Evolutionary conservation across 2,888 invertebrate genomes (phyloP).

Genomic region (Drosophila mimica): DNA sequence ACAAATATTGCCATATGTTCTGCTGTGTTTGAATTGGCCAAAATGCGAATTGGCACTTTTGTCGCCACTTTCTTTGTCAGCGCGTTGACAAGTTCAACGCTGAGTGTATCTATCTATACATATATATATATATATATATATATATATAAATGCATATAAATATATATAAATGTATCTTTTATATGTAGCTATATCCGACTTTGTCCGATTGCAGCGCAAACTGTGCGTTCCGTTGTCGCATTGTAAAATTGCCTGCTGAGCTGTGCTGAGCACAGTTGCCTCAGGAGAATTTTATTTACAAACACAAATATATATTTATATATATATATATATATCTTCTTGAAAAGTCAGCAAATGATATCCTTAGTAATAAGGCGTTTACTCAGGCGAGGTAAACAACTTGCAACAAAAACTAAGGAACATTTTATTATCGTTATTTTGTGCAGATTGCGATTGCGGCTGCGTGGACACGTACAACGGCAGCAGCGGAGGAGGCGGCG

Average conservation of each 20-base stretch:
- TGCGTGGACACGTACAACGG: constrained; percentile 83
- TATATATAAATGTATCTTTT: constrained; percentile 7
- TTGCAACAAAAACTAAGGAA: not conserved
- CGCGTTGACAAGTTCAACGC: constrained; percentile 55
- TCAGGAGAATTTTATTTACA: constrained; percentile 47
- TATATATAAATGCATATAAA: constrained; percentile 7
- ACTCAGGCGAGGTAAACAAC: constrained; percentile 40
- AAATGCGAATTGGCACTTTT: constrained; percentile 46
- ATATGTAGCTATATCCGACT: constrained; percentile 23
- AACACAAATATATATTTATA: not conserved
- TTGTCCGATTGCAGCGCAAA: constrained; percentile 31
- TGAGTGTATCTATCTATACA: constrained; percentile 22
- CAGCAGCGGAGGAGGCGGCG: constrained; percentile 42
- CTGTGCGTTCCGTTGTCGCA: constrained; percentile 51
- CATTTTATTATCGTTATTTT: not conserved
- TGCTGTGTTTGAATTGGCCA: constrained; percentile 46
- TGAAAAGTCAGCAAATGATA: constrained; percentile 37
- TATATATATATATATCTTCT: not conserved
- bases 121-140: constrained; percentile 11
- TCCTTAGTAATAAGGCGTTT: constrained; percentile 54
- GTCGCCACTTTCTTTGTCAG: constrained; percentile 62
- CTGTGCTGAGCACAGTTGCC: constrained; percentile 18
- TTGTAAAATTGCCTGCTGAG: constrained; percentile 62
- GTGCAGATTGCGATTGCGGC: constrained; percentile 84
- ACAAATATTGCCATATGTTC: constrained; percentile 29